Evolutionary conservation across 2,888 invertebrate genomes (phyloP).

Genomic region (Lymantria monacha): DNA sequence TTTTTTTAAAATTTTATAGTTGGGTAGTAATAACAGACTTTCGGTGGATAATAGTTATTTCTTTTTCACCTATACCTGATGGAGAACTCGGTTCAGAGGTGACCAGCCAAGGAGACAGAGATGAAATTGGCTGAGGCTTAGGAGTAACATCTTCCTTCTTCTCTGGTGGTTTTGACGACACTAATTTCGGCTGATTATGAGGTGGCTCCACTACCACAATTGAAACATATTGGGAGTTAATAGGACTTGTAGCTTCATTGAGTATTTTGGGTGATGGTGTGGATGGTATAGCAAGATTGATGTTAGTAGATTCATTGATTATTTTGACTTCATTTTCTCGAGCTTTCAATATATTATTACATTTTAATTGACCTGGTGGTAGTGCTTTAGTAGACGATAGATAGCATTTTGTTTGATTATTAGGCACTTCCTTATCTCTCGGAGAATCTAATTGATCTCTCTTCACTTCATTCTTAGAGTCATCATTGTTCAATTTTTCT

Average conservation of each 20-base stretch:
- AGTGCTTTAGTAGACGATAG: slow-evolving; percentile 86
- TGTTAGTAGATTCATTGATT: slow-evolving; percentile 70
- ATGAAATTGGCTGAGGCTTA: slow-evolving; percentile 83
- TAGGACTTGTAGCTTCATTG: slow-evolving; percentile 72
- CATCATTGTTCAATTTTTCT: slow-evolving; percentile 83
- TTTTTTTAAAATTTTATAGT: slow-evolving; percentile 56
- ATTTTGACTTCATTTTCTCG: slow-evolving; percentile 78
- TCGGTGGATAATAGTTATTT: slow-evolving; percentile 87
- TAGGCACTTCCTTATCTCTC: slow-evolving; percentile 83
- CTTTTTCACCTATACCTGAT: slow-evolving; percentile 83
- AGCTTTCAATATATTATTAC: slow-evolving; percentile 95
- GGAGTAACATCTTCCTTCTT: slow-evolving; percentile 78
- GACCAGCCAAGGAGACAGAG: slow-evolving; percentile 92
- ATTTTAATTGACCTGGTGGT: slow-evolving; percentile 95
- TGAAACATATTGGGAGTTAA: slow-evolving; percentile 75
- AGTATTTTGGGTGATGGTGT: slow-evolving; percentile 77
- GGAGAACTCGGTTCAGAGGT: slow-evolving; percentile 87
- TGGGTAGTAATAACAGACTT: slow-evolving; percentile 95
- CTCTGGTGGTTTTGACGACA: slow-evolving; percentile 73
- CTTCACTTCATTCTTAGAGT: slow-evolving; percentile 84
- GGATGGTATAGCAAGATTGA: slow-evolving; percentile 71
- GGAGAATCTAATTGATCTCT: slow-evolving; percentile 74
- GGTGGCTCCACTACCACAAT: slow-evolving; percentile 78
- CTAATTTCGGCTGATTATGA: slow-evolving; percentile 56
- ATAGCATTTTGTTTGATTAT: slow-evolving; percentile 86